Evolutionary conservation across 2,797 vertebrate species (phyloP).

Genomic region (Cirrhinus molitorella): DNA sequence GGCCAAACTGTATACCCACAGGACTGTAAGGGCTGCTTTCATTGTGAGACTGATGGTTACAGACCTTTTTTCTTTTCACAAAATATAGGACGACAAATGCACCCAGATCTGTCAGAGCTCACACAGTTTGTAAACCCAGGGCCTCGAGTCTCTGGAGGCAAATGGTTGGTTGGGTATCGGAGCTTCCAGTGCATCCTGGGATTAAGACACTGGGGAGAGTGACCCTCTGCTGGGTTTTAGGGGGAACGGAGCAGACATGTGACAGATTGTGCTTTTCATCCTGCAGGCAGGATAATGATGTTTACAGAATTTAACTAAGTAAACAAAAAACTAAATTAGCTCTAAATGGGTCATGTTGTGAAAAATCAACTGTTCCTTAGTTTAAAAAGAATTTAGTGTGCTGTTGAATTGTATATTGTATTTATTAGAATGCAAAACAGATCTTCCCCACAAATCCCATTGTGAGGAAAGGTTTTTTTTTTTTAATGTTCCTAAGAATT

Average conservation of each 20-base stretch:
- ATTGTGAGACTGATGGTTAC: neutral
- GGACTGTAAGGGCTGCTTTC: slow-evolving; percentile 9
- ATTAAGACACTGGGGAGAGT: slow-evolving; percentile 8
- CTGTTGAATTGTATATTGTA: neutral
- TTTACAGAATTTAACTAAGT: neutral
- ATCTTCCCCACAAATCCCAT: too few relatives aligned
- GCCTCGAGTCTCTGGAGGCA: slow-evolving; percentile 21
- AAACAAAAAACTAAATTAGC: neutral
- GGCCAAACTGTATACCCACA: slow-evolving; percentile 16
- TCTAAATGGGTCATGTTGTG: neutral
- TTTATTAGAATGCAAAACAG: neutral
- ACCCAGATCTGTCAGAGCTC: slow-evolving; percentile 28
- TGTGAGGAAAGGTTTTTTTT: too few relatives aligned
- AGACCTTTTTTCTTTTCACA: neutral
- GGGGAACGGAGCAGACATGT: neutral
- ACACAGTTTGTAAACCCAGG: neutral
- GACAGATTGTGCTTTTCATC: slow-evolving; percentile 27
- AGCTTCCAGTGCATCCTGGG: slow-evolving; percentile 5
- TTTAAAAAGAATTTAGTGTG: neutral
- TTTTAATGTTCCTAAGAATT: too few relatives aligned
- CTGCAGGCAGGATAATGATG: neutral
- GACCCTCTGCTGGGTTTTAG: slow-evolving; percentile 10
- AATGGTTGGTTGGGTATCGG: slow-evolving; percentile 25
- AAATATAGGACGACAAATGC: slow-evolving; percentile 27
- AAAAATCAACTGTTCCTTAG: neutral